A percentile compares a stretch with the other conserved stretches of the same genome.
phyloP scores from a whole-genome alignment of 2,888 invertebrate genomes.

The Eilema sororculum region DNA sequence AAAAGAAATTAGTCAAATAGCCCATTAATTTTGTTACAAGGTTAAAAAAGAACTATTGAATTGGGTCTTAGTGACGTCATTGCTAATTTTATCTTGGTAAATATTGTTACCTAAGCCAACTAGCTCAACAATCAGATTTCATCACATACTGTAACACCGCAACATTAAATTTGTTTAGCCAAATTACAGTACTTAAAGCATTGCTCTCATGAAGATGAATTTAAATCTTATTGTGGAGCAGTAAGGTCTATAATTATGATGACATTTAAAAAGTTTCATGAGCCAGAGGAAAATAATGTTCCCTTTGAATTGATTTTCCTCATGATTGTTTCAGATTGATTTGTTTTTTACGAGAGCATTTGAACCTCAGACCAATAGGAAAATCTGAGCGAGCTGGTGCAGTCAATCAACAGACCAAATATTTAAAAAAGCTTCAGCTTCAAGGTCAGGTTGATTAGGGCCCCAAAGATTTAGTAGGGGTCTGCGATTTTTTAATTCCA shows the following conservation, averaged over 20 bases:
- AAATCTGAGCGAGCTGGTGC: no score
- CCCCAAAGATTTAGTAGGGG: no score
- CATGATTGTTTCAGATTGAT: no score
- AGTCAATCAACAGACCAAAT: no score
- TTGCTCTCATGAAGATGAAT: background rate
- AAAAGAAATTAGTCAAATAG: no score
- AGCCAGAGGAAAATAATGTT: background rate
- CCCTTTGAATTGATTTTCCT: background rate
- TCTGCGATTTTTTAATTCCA: no score
- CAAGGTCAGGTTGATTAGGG: no score
- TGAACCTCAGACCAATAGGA: no score
- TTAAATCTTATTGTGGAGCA: background rate
- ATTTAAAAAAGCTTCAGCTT: no score
- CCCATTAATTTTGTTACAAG: background rate
- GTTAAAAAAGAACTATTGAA: background rate
- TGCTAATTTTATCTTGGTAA: conserved; percentile 19
- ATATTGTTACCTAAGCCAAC: conserved; percentile 36
- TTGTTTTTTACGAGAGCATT: no score
- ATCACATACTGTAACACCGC: conserved; percentile 9
- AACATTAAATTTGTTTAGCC: conserved; percentile 13
- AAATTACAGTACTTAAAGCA: conserved; percentile 11
- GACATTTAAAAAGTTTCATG: background rate
- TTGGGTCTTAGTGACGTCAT: conserved; percentile 13
- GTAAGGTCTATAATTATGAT: background rate
- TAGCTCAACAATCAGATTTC: conserved; percentile 27